Evolutionary conservation across 2,888 invertebrate species (phyloP), one percentile per base, ranked within the genome.

Genomic region (Orthonevra nobilis): DNA sequence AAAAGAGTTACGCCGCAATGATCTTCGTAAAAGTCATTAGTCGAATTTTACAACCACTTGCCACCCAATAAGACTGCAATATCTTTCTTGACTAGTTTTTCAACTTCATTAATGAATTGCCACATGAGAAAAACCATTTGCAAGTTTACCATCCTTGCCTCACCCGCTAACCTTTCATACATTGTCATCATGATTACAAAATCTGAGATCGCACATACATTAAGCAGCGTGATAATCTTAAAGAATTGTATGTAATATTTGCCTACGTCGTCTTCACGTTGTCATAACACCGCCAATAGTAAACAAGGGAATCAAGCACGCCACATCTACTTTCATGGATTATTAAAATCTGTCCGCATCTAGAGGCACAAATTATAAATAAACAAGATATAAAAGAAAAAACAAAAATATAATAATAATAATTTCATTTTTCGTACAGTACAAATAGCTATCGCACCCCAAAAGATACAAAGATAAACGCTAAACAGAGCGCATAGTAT

Each of bases 361-460:
- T 23, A 52, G 46, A 36, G 46, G 64, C 52, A 60, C 46, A 73
- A 73, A 79, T 79, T 79, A 79, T 73, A 72, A 79, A 66, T 66
- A 79, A 79, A 79, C 79, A 79, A 73, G 60, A 73, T 56, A 79
- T 73, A 73, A 79, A 73, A 79, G 15, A 28, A 63, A 50, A 26
- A 20, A 40, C 23, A 23, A 23, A 3, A 23, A 52, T 36, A 42
- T 36, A 44, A 54, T 30, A 52, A 54, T 60, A 79, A 79, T 68
- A 73, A 73, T 79, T 77, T 70, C 61, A 69, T 72, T 44, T 52
- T 52, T 42, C 40, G 10, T 50, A 48, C 34, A 10, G 3, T 10
- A 28, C 17, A 42, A 17, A 28, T 28, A 34, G 44, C 40, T 40
- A 23, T 23, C n/a, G 23, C 5, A 50, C 20, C 38, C 32, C 44